Evolutionary conservation across 2,888 invertebrate species (phyloP), one percentile per base, ranked within the genome.

Genomic region (Oscheius sp.): DNA sequence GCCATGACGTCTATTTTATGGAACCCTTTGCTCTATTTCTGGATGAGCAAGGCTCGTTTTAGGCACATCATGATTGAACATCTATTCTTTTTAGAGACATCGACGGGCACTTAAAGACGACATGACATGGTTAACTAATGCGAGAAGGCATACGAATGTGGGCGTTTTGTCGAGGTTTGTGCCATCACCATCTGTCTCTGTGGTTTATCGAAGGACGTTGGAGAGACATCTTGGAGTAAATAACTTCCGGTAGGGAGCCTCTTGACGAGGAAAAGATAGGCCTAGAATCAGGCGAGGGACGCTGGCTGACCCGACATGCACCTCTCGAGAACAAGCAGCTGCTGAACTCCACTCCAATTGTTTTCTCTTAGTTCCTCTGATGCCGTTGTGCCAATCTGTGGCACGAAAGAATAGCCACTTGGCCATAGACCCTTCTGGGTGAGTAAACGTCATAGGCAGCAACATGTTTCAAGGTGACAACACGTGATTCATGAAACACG

Each of bases 21-120:
- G 73, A 85, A 85, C 73, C 85, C 85, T 20, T 70, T 84, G 56
- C 76, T 85, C 44, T 85, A 85, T 71, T 85, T 85, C 75, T 85
- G 84, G 84, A 81, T 85, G 82, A 77, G 79, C 72, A 85, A 85
- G 77, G 82, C 81, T 28, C 5, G 17, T 36, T 22, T 6, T 41
- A 17, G 41, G 3, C 8, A 38, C 26, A n/a, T 38, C 26, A 22
- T 2, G 8, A n/a, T 44, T 44, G 20, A 36, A 36, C 17, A 56
- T 17, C n/a, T n/a, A 33, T 14, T n/a, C 12, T 24, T 76, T 74
- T 67, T 72, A 83, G 80, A 70, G 85, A 26, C 85, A 85, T 75
- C 79, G 85, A 20, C 71, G 83, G 22, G 85, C 85, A 2, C 74
- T 85, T 20, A 81, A 83, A 61, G 83, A 85, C 66, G 85, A 85